Percentiles rank a stretch among this genome's conserved stretches.
These are phyloP conservation scores for Craseonycteris thonglongyai DNA, from an alignment of 2,113 vertebrate species.

Conservation along the genomic window DNA sequence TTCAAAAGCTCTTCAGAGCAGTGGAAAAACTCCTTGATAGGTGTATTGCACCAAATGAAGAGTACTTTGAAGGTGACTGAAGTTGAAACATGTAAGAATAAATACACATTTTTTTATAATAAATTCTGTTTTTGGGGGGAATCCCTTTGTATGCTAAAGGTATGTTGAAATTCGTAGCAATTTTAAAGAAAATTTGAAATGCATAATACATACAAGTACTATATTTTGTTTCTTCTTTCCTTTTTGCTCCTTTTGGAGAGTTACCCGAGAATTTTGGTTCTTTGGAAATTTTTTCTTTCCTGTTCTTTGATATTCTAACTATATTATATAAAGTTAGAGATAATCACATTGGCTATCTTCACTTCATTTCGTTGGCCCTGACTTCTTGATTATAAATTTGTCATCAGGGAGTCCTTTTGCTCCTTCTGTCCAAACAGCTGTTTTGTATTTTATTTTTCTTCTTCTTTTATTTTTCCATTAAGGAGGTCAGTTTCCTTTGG, in stretches of 20 bases:
- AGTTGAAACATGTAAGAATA: no score
- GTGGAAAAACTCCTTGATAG: no score
- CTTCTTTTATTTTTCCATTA: conserved; percentile 21
- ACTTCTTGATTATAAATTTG: conserved; percentile 79
- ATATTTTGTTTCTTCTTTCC: not conserved
- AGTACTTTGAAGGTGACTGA: no score
- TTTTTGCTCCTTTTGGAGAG: conserved; percentile 6
- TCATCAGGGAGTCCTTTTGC: conserved; percentile 73
- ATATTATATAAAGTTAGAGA: conserved; percentile 73
- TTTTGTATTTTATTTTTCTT: conserved; percentile 66
- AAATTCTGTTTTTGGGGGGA: no score
- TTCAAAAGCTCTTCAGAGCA: no score
- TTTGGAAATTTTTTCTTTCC: conserved; percentile 57
- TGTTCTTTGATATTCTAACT: conserved; percentile 64
- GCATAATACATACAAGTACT: not conserved
- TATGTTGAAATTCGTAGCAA: not conserved
- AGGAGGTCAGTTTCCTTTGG: conserved; percentile 63
- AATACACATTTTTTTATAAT: no score
- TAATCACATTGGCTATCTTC: conserved; percentile 66
- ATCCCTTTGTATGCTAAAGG: no score
- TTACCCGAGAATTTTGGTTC: conserved; percentile 45
- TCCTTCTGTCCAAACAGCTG: conserved; percentile 79
- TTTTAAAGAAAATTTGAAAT: conserved; percentile 39
- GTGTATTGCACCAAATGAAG: no score
- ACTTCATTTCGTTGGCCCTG: conserved; percentile 66